phyloP scores from a whole-genome alignment of 2,797 vertebrate species.

The Neosilurus mollespiculum region DNA sequence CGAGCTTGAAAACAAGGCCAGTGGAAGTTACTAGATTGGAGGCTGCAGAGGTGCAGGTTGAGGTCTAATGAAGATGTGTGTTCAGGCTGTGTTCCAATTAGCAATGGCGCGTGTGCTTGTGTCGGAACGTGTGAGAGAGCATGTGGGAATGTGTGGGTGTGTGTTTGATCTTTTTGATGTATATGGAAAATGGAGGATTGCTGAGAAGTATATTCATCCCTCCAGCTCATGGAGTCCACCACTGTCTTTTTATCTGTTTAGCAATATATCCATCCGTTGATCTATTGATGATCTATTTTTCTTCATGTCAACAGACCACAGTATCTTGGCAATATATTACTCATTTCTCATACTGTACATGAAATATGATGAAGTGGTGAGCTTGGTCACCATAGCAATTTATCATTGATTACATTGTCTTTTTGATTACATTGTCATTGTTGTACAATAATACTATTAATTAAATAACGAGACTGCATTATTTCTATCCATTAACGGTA shows the following conservation, averaged over 20 bases:
- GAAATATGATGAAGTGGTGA: neutral
- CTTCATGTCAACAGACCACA: neutral
- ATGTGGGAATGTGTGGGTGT: slow-evolving; percentile 23
- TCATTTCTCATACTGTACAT: no score
- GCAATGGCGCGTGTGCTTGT: slow-evolving; percentile 8
- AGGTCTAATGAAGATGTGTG: neutral
- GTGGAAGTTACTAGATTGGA: slow-evolving; percentile 44
- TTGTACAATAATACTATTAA: neutral
- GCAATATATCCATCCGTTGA: neutral
- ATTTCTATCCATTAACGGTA: neutral
- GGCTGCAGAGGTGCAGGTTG: slow-evolving; percentile 1
- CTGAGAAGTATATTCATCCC: slow-evolving; percentile 27
- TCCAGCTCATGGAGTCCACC: neutral
- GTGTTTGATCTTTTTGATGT: slow-evolving; percentile 31
- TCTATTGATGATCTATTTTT: neutral
- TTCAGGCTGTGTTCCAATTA: neutral
- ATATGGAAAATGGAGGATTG: slow-evolving; percentile 36
- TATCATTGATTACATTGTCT: neutral
- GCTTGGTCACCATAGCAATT: neutral
- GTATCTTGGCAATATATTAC: neutral
- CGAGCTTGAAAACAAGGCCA: slow-evolving; percentile 42
- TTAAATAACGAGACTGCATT: neutral
- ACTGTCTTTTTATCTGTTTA: neutral
- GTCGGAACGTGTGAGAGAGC: slow-evolving; percentile 2
- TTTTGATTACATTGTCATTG: no score